Evolutionary conservation across 2,113 vertebrate genomes (phyloP).

Genomic region (Ochotona princeps): DNA sequence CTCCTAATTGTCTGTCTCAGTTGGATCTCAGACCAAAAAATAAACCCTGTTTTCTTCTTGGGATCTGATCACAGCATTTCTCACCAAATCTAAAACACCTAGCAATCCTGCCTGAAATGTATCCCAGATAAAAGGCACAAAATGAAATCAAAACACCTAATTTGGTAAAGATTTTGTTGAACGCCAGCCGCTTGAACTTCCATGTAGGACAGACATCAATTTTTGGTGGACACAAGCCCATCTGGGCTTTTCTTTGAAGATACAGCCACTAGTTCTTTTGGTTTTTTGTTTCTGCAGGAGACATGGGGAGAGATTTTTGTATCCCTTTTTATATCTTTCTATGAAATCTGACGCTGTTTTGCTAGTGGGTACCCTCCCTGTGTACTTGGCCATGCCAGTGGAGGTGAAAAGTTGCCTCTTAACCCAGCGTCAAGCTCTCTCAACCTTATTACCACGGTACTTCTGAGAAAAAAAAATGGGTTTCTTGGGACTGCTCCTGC

Average conservation of each 20-base stretch:
- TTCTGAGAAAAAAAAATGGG: slow-evolving; percentile 1
- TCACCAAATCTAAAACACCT: slow-evolving; percentile 11
- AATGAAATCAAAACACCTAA: not conserved
- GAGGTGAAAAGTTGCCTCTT: slow-evolving; percentile 39
- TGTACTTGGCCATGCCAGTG: not conserved
- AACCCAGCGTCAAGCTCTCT: slow-evolving; percentile 22
- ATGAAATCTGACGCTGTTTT: slow-evolving; percentile 73
- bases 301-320: slow-evolving; percentile 38
- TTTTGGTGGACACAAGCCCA: not conserved
- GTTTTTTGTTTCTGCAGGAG: slow-evolving; percentile 61
- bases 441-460: not conserved
- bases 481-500: not conserved
- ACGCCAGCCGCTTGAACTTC: not conserved
- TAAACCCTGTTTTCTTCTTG: slow-evolving; percentile 39
- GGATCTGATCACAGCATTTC: not conserved
- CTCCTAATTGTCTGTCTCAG: not conserved
- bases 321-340: slow-evolving; percentile 59
- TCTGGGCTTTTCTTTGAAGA: slow-evolving; percentile 40
- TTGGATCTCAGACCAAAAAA: not conserved
- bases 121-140: not conserved
- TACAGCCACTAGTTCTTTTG: slow-evolving; percentile 51
- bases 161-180: slow-evolving; percentile 44
- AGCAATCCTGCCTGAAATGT: not conserved
- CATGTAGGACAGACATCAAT: not conserved
- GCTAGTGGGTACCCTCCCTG: slow-evolving; percentile 46